Percentiles rank a stretch among this genome's conserved stretches.
These are phyloP conservation scores for Malachius bipustulatus DNA, from an alignment of 2,888 invertebrate genomes.

Conservation along the genomic window DNA sequence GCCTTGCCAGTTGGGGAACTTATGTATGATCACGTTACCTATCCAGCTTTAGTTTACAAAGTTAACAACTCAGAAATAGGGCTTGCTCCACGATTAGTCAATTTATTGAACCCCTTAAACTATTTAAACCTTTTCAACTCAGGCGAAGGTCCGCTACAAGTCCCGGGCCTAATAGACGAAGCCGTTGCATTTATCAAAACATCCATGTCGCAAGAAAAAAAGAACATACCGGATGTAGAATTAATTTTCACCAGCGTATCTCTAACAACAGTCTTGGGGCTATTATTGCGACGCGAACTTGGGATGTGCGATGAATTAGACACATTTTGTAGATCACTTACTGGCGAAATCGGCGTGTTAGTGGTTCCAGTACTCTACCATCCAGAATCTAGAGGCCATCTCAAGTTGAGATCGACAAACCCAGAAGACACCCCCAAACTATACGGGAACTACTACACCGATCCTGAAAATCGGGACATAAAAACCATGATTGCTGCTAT, in stretches of 20 bases:
- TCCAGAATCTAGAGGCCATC: constrained; percentile 41
- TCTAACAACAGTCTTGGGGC: no score
- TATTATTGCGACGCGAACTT: no score
- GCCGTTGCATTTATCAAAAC: constrained; percentile 46
- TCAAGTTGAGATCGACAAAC: constrained; percentile 41
- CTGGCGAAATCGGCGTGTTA: constrained; percentile 38
- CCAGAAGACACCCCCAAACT: constrained; percentile 48
- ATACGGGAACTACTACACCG: constrained; percentile 46
- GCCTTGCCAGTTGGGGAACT: constrained; percentile 53
- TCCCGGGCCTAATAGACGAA: no score
- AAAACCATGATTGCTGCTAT: constrained; percentile 43
- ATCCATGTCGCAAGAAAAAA: constrained; percentile 38
- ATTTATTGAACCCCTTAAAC: no score
- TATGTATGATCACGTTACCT: constrained; percentile 47
- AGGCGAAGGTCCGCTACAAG: no score
- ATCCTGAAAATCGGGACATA: constrained; percentile 36
- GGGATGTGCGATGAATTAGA: no score
- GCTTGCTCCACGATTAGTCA: no score
- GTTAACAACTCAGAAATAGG: no score
- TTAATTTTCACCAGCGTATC: constrained; percentile 39
- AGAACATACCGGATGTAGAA: constrained; percentile 52
- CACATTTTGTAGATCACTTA: constrained; percentile 38
- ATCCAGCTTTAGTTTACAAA: constrained; percentile 33
- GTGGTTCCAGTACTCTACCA: constrained; percentile 46
- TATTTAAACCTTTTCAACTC: no score